phyloP scores from a whole-genome alignment of 1,140 invertebrate genomes.

The Zelostemma sp. region DNA sequence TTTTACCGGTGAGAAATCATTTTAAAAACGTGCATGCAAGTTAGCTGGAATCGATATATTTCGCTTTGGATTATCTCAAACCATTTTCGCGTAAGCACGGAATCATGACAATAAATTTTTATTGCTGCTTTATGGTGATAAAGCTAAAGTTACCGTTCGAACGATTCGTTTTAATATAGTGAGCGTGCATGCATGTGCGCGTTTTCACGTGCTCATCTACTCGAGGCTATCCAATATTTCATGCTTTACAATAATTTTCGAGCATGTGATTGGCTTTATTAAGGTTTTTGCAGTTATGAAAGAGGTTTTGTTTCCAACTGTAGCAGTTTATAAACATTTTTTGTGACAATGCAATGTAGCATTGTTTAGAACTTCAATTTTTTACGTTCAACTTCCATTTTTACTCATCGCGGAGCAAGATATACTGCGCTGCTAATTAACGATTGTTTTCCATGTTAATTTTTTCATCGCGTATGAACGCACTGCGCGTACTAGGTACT shows the following conservation, averaged over 20 bases:
- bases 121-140: constrained; percentile 64
- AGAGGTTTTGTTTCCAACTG: too few relatives aligned
- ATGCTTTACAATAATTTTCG: constrained; percentile 2
- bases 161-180: constrained; percentile 61
- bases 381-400: too few relatives aligned
- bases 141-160: constrained; percentile 48
- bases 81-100: constrained; percentile 43
- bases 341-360: too few relatives aligned
- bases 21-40: constrained; percentile 35
- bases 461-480: neutral
- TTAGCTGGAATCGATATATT: constrained; percentile 40
- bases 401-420: too few relatives aligned
- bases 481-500: neutral
- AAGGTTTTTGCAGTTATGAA: too few relatives aligned
- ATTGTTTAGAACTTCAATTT: too few relatives aligned
- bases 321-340: too few relatives aligned
- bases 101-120: constrained; percentile 60
- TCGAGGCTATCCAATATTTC: neutral
- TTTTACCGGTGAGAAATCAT: constrained; percentile 15
- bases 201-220: constrained; percentile 15
- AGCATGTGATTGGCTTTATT: too few relatives aligned
- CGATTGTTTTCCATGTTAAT: too few relatives aligned
- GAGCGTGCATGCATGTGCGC: constrained; percentile 25
- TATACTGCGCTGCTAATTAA: too few relatives aligned
- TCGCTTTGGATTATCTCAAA: constrained; percentile 45